Conservation (phyloP, 2,888 invertebrate genomes). For the Pemphredon lugubris region DNA sequence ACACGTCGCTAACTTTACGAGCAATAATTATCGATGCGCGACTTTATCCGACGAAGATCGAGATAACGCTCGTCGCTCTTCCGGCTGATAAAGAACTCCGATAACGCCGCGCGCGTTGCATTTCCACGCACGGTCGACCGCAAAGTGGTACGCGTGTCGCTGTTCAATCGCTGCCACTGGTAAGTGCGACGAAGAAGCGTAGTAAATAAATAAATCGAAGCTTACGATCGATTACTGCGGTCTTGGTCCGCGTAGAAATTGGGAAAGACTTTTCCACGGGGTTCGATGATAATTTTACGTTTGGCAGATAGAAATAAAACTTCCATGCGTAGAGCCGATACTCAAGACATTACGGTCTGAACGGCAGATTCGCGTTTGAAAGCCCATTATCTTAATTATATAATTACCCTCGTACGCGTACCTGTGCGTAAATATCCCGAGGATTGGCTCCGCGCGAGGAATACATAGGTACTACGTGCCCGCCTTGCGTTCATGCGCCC, state of each 20-base stretch:
- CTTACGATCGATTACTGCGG: too few relatives aligned
- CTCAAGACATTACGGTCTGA: too few relatives aligned
- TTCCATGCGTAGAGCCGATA: too few relatives aligned
- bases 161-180: too few relatives aligned
- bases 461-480: background rate
- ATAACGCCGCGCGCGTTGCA: conserved; percentile 60
- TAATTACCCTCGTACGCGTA: conserved; percentile 25
- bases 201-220: too few relatives aligned
- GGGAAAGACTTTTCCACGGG: too few relatives aligned
- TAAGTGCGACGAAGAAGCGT: too few relatives aligned
- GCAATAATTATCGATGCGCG: conserved; percentile 78
- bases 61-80: conserved; percentile 72
- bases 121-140: conserved; percentile 10
- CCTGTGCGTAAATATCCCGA: background rate
- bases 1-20: conserved; percentile 76
- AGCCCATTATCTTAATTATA: conserved; percentile 60
- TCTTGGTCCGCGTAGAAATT: too few relatives aligned
- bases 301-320: too few relatives aligned
- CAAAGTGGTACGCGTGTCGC: conserved; percentile 2
- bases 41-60: conserved; percentile 65
- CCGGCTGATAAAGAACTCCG: conserved; percentile 75
- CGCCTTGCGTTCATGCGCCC: conserved; percentile 42
- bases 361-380: background rate
- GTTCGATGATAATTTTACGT: too few relatives aligned
- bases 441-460: background rate